These are phyloP conservation scores for Pyrgilauda ruficollis DNA, from an alignment of 2,113 vertebrate genomes.

Conservation along the genomic window DNA sequence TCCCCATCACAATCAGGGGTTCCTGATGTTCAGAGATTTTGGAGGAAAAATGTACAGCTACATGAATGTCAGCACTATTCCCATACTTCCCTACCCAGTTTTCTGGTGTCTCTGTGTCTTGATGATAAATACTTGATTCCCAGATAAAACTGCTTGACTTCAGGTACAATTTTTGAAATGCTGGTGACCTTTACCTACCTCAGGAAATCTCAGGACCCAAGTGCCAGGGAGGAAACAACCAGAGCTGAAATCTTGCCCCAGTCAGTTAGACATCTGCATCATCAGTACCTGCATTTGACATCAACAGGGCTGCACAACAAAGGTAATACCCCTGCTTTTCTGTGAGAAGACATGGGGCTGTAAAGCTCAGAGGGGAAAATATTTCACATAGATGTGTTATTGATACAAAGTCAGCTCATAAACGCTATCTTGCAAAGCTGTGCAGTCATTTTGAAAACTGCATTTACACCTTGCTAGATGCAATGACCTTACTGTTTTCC, in stretches of 20 bases:
- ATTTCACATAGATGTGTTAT: background rate
- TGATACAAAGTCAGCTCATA: conserved; percentile 10
- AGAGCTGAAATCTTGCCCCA: background rate
- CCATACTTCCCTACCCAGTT: background rate
- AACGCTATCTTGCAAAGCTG: background rate
- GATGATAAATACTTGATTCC: background rate
- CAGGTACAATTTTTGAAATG: background rate
- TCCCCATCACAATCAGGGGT: background rate
- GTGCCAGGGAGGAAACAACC: accelerated
- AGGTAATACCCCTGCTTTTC: background rate
- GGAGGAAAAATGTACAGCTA: background rate
- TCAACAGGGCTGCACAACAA: background rate
- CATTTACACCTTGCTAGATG: background rate
- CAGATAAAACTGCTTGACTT: background rate
- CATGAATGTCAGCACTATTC: background rate
- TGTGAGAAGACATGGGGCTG: background rate
- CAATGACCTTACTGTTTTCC: conserved; percentile 5
- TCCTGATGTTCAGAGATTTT: background rate
- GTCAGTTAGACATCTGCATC: background rate
- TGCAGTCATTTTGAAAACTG: conserved; percentile 15
- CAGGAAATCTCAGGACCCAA: background rate
- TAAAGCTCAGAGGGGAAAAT: conserved; percentile 9
- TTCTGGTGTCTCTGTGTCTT: background rate
- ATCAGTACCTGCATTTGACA: background rate
- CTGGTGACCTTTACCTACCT: background rate